Conservation (phyloP, 35 echinoderm and acorn worm species). For the Lytechinus pictus region DNA sequence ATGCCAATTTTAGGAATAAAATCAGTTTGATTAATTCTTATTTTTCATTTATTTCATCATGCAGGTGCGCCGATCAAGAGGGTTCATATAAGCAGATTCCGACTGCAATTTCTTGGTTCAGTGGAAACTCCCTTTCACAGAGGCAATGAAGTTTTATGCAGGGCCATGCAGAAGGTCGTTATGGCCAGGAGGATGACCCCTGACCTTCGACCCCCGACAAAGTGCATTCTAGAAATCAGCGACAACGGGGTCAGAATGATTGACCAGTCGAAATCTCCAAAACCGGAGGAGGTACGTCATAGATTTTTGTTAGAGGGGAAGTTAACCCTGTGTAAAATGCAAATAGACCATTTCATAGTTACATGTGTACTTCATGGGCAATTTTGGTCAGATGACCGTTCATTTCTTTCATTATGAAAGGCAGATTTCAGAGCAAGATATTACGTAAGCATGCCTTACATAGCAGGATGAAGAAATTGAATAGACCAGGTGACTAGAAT, state of each 20-base stretch:
- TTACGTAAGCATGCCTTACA: no score
- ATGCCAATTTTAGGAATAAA: no score
- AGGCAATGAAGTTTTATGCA: conserved; percentile 92
- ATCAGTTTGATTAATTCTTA: background rate
- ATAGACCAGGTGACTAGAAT: no score
- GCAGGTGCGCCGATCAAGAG: conserved; percentile 61
- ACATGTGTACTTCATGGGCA: no score
- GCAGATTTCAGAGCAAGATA: no score
- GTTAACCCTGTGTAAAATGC: no score
- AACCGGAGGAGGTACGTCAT: conserved; percentile 36
- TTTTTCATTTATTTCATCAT: background rate
- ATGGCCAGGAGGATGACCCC: conserved; percentile 82
- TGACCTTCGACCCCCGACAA: conserved; percentile 72
- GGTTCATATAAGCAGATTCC: conserved; percentile 75
- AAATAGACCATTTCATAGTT: no score
- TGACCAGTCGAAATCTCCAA: conserved; percentile 77
- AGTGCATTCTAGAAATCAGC: conserved; percentile 91
- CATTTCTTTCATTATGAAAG: no score
- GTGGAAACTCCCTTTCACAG: conserved; percentile 84
- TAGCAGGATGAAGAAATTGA: no score
- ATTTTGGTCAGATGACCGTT: no score
- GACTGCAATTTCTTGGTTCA: conserved; percentile 86
- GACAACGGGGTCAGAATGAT: conserved; percentile 94
- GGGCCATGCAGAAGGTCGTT: conserved; percentile 97
- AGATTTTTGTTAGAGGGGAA: no score